These are phyloP conservation scores for Parelbella ahira DNA, from an alignment of 2,888 invertebrate genomes.

Conservation along the genomic window DNA sequence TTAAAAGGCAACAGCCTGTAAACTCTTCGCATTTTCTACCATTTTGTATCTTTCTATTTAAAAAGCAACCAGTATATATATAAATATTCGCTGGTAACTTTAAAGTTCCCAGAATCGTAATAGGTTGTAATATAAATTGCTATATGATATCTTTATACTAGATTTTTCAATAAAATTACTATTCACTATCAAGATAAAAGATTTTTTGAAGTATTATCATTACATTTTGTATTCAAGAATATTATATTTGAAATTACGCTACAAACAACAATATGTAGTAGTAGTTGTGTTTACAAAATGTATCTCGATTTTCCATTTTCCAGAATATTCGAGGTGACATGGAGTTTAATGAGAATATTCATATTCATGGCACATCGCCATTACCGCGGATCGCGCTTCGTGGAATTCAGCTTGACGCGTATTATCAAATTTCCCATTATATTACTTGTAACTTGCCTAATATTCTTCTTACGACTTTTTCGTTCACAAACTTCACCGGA, in stretches of 20 bases:
- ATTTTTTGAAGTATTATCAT: too few species aligned
- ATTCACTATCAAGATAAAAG: too few species aligned
- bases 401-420: slow-evolving; percentile 16
- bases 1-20: too few species aligned
- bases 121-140: too few species aligned
- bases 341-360: slow-evolving; percentile 19
- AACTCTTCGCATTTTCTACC: too few species aligned
- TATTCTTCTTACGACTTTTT: slow-evolving; percentile 55
- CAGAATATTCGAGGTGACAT: background rate
- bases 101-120: too few species aligned
- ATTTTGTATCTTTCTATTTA: too few species aligned
- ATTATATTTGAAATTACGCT: too few species aligned
- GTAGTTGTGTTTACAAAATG: slow-evolving; percentile 1
- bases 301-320: background rate
- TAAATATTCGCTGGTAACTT: too few species aligned
- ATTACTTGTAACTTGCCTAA: slow-evolving; percentile 18
- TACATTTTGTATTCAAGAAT: too few species aligned
- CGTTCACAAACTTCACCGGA: slow-evolving; percentile 55
- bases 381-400: slow-evolving; percentile 1
- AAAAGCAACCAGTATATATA: too few species aligned
- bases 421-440: slow-evolving; percentile 23
- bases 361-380: slow-evolving; percentile 18
- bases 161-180: background rate
- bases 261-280: too few species aligned
- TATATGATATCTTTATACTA: background rate